A percentile compares a stretch with the other conserved stretches of the same genome.
Evolutionary conservation across 2,113 vertebrate genomes (phyloP).

Genomic region (Tetrax tetrax): DNA sequence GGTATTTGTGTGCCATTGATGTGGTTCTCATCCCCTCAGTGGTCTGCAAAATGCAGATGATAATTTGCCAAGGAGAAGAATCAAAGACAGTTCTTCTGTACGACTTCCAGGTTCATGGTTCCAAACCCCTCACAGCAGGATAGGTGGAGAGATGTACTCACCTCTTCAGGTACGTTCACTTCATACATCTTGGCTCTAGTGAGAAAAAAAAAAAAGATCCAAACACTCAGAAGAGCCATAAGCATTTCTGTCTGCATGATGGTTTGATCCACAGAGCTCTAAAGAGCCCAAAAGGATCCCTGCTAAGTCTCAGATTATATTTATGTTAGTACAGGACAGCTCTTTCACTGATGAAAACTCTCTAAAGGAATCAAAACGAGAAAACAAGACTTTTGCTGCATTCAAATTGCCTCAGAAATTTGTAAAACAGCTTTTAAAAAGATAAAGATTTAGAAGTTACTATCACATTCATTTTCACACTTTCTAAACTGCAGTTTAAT

Average conservation of each 20-base stretch:
- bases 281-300: background rate
- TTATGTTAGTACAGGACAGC: background rate
- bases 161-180: background rate
- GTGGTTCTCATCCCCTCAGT: background rate
- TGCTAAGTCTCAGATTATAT: background rate
- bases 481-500: background rate
- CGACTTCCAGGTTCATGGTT: background rate
- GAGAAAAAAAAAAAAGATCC: background rate
- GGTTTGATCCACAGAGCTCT: background rate
- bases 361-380: background rate
- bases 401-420: background rate
- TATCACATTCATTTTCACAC: background rate
- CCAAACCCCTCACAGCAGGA: background rate
- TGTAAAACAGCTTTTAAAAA: background rate
- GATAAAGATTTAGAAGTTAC: background rate
- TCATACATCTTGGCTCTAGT: background rate
- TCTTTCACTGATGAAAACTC: background rate
- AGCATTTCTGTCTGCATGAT: background rate
- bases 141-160: background rate
- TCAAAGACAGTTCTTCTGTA: background rate
- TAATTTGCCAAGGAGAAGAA: background rate
- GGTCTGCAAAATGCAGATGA: background rate
- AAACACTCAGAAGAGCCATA: background rate
- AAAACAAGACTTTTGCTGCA: background rate
- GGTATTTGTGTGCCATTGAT: background rate